phyloP scores from a whole-genome alignment of 1,140 invertebrate genomes.

The Helicorthomorpha holstii region DNA sequence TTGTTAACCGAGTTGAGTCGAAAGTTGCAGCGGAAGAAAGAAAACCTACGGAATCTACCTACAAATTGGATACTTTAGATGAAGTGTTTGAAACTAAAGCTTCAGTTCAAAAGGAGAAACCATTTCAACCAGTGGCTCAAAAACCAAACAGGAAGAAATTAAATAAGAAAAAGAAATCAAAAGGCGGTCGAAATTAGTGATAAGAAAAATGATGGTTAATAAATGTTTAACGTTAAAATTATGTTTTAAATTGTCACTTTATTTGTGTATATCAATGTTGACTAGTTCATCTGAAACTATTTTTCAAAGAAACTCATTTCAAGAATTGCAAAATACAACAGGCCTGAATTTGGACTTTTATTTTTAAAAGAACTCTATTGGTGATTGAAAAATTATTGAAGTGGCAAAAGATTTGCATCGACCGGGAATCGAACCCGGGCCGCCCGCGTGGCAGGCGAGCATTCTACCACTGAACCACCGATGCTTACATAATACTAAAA shows the following conservation, averaged over 20 bases:
- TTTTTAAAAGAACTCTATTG: no score
- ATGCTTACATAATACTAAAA: constrained; percentile 28
- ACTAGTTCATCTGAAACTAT: background rate
- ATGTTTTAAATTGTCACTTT: background rate
- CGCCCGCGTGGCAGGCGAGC: constrained; percentile 81
- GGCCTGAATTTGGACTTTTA: no score
- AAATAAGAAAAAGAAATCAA: background rate
- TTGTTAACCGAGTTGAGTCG: constrained; percentile 54
- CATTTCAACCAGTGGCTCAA: background rate
- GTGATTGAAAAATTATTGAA: no score
- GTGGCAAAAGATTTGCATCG: constrained; percentile 40
- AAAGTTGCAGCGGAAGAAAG: constrained; percentile 52
- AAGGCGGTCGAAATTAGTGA: background rate
- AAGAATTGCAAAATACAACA: background rate
- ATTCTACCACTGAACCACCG: constrained; percentile 86
- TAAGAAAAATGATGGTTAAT: background rate
- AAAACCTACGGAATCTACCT: constrained; percentile 49
- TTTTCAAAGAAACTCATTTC: background rate
- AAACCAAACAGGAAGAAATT: background rate
- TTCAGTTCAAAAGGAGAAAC: background rate
- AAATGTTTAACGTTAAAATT: background rate
- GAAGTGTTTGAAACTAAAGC: constrained; percentile 42
- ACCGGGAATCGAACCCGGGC: constrained; percentile 76
- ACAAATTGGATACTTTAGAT: constrained; percentile 41
- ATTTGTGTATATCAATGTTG: background rate